phyloP scores from a whole-genome alignment of 2,888 invertebrate species.

The Papilio demoleus region DNA sequence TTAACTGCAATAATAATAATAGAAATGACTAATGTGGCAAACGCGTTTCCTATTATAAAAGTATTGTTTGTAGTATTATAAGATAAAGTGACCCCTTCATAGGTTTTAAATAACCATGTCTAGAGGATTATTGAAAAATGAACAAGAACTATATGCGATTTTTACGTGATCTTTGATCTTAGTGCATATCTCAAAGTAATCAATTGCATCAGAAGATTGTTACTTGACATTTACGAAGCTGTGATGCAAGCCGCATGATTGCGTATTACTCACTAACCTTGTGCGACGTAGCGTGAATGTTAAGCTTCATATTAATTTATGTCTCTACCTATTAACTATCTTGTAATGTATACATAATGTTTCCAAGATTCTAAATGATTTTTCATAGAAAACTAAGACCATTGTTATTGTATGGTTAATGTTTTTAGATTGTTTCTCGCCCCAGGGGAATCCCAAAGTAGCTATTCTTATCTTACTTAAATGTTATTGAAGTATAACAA shows the following conservation, averaged over 20 bases:
- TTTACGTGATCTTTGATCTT: not conserved
- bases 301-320: conserved; percentile 25
- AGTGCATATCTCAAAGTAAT: not conserved
- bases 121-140: no score
- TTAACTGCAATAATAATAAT: no score
- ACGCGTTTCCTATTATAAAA: no score
- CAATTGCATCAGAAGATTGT: conserved; percentile 31
- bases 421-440: no score
- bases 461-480: not conserved
- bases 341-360: not conserved
- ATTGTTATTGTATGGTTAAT: not conserved
- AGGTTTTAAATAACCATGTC: no score
- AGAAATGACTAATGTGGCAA: no score
- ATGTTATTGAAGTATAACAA: conserved; percentile 18
- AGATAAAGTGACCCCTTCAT: no score
- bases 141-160: not conserved
- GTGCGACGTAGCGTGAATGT: conserved; percentile 21
- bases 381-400: not conserved
- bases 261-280: conserved; percentile 37
- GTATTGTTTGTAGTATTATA: no score
- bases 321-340: not conserved
- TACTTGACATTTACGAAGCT: conserved; percentile 38
- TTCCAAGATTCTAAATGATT: not conserved
- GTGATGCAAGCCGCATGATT: conserved; percentile 34
- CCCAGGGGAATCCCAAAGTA: not conserved